Percentiles rank a stretch among this genome's conserved stretches.
These are phyloP conservation scores for Oreochromis grahami DNA, from an alignment of 2,797 vertebrate genomes.

Conservation along the genomic window DNA sequence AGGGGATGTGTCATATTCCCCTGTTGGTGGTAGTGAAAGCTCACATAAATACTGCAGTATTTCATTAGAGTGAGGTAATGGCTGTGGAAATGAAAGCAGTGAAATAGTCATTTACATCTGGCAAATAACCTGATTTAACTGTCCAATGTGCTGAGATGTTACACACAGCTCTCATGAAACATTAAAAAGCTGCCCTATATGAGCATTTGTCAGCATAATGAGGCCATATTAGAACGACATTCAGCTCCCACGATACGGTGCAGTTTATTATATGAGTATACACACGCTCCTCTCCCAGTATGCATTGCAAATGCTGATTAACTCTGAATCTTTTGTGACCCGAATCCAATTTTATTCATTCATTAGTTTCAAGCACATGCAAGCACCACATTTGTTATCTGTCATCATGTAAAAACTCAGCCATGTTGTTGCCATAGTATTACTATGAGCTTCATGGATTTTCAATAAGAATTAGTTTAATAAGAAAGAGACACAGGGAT, in stretches of 20 bases:
- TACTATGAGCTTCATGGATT: neutral
- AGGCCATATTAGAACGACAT: conserved; percentile 42
- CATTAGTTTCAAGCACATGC: neutral
- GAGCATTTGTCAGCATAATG: conserved; percentile 65
- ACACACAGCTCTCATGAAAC: conserved; percentile 32
- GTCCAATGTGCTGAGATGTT: conserved; percentile 11
- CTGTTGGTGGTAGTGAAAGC: conserved; percentile 23
- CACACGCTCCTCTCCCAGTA: neutral
- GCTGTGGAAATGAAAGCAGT: conserved; percentile 14
- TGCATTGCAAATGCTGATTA: conserved; percentile 35
- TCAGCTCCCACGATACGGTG: conserved; percentile 10
- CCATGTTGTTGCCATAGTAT: neutral
- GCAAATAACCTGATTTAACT: conserved; percentile 40
- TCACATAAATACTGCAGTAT: conserved; percentile 37
- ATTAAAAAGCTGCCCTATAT: conserved; percentile 33
- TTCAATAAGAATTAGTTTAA: neutral
- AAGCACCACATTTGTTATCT: neutral
- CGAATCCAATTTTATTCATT: conserved; percentile 14
- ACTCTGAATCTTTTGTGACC: conserved; percentile 12
- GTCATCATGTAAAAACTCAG: neutral
- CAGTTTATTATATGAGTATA: conserved; percentile 28
- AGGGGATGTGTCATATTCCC: conserved; percentile 42
- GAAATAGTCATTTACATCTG: conserved; percentile 38
- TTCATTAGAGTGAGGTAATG: conserved; percentile 20
- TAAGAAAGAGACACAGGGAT: neutral